A percentile compares a stretch with the other conserved stretches of the same genome.
Evolutionary conservation across 2,113 vertebrate genomes (phyloP).

Genomic region (Malurus alboscapulatus): DNA sequence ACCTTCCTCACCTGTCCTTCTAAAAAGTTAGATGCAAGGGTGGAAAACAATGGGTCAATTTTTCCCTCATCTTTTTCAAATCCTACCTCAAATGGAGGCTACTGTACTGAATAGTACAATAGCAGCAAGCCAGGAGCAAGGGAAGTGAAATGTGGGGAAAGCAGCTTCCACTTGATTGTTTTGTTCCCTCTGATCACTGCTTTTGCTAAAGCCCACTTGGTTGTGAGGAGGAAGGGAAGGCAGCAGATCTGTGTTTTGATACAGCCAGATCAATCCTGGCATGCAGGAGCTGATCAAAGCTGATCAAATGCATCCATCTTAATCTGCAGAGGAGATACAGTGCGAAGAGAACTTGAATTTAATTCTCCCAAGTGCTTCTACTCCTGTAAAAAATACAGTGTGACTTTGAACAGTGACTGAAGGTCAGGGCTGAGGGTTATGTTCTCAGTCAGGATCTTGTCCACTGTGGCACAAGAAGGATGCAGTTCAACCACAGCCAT

Average conservation of each 20-base stretch:
- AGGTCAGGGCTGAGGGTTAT: background rate
- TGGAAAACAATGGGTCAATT: background rate
- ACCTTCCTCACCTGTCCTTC: background rate
- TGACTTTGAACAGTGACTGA: background rate
- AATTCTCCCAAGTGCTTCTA: background rate
- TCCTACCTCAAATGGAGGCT: background rate
- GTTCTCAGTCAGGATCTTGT: background rate
- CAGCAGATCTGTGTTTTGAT: background rate
- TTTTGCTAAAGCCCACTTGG: background rate
- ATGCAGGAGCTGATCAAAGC: background rate
- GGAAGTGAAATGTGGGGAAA: background rate
- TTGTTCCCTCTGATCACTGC: background rate
- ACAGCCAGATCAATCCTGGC: background rate
- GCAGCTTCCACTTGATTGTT: background rate
- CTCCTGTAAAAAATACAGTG: background rate
- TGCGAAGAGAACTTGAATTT: background rate
- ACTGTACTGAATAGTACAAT: background rate
- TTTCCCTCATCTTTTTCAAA: background rate
- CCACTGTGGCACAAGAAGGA: background rate
- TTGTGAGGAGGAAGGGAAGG: background rate
- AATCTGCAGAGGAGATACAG: background rate
- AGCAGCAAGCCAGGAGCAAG: background rate
- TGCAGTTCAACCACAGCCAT: background rate
- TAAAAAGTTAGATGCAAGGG: background rate
- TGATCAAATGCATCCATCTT: background rate